phyloP scores from a whole-genome alignment of 2,797 vertebrate species.

The Eulemur rubriventer region DNA sequence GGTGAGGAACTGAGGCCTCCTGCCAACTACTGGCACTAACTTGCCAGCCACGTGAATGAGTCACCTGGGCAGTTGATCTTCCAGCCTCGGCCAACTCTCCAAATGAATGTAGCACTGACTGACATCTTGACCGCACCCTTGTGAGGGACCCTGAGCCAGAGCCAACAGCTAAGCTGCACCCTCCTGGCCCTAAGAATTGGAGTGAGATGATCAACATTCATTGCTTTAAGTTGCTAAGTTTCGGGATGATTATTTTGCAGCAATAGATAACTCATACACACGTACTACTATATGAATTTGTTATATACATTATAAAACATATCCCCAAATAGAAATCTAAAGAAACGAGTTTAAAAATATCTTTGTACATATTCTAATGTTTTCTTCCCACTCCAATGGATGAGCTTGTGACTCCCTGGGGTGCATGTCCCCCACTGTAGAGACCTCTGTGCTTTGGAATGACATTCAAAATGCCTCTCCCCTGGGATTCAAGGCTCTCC shows the following conservation, averaged over 20 bases:
- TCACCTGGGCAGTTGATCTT: neutral
- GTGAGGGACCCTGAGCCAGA: neutral
- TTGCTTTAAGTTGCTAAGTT: neutral
- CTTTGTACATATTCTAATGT: neutral
- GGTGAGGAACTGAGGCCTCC: neutral
- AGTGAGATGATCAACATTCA: neutral
- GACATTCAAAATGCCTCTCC: neutral
- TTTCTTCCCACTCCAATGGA: neutral
- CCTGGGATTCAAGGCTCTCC: neutral
- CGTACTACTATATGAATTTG: neutral
- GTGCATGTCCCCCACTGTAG: neutral
- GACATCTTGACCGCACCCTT: neutral
- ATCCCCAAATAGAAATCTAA: neutral
- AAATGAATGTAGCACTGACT: neutral
- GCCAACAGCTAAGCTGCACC: neutral
- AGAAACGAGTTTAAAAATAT: neutral
- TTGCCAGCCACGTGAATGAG: neutral
- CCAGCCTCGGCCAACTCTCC: neutral
- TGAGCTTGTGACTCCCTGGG: neutral
- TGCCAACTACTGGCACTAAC: neutral
- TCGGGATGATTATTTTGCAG: neutral
- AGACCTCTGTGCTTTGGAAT: neutral
- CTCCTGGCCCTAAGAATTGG: neutral
- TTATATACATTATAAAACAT: neutral
- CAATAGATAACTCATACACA: neutral